Evolutionary conservation across 2,888 invertebrate species (phyloP).

Genomic region (Adelphocoris suturalis): DNA sequence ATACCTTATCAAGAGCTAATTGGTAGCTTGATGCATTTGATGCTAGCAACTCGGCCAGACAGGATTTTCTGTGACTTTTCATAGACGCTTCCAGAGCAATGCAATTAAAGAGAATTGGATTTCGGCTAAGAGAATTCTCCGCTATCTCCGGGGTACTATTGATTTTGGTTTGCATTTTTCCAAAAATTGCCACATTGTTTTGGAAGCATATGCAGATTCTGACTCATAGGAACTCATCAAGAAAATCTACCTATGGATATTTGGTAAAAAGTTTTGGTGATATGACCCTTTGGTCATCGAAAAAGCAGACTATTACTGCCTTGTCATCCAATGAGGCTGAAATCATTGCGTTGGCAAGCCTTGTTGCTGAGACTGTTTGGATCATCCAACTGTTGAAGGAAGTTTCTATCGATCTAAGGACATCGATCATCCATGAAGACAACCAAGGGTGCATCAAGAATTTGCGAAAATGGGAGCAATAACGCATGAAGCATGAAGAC

Average conservation of each 20-base stretch:
- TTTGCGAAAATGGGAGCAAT: slow-evolving; percentile 40
- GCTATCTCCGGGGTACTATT: slow-evolving; percentile 71
- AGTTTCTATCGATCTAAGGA: neutral
- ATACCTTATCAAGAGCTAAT: slow-evolving; percentile 66
- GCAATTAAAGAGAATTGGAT: slow-evolving; percentile 66
- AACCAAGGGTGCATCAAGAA: slow-evolving; percentile 68
- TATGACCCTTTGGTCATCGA: slow-evolving; percentile 39
- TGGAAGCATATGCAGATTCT: slow-evolving; percentile 35
- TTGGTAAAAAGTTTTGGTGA: slow-evolving; percentile 60
- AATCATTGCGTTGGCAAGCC: slow-evolving; percentile 59
- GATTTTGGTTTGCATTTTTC: slow-evolving; percentile 48
- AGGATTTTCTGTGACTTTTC: slow-evolving; percentile 69
- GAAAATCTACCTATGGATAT: slow-evolving; percentile 69
- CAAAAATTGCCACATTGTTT: neutral
- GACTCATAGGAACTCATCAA: slow-evolving; percentile 28
- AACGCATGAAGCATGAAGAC: slow-evolving; percentile 71
- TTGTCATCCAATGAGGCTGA: slow-evolving; percentile 68
- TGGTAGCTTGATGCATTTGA: slow-evolving; percentile 71
- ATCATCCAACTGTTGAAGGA: slow-evolving; percentile 24
- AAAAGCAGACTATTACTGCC: slow-evolving; percentile 48
- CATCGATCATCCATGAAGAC: slow-evolving; percentile 57
- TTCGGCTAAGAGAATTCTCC: slow-evolving; percentile 71
- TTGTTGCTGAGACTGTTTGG: slow-evolving; percentile 66
- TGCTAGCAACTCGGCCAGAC: slow-evolving; percentile 73
- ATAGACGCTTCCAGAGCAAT: slow-evolving; percentile 72